Percentiles rank a stretch among this genome's conserved stretches.
These are phyloP conservation scores for Diabrotica undecimpunctata DNA, from an alignment of 1,140 invertebrate genomes.

Conservation along the genomic window DNA sequence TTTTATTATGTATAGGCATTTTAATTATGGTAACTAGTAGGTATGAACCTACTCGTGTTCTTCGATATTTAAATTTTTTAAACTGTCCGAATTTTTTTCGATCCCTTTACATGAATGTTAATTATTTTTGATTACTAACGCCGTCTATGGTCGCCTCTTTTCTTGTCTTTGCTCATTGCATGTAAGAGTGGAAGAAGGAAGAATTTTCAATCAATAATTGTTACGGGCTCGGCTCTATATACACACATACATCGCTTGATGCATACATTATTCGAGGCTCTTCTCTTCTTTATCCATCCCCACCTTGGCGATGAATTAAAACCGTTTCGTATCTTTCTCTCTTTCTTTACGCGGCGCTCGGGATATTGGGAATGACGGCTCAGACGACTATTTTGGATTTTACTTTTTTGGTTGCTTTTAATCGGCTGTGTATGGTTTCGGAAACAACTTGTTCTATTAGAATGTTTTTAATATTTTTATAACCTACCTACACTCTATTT, in stretches of 20 bases:
- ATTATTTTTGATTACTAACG: background rate
- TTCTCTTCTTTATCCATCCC: constrained; percentile 6
- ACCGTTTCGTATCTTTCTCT: background rate
- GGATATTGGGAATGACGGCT: no score
- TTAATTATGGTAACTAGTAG: no score
- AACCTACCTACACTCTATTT: no score
- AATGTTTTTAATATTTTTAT: no score
- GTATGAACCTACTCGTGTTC: no score
- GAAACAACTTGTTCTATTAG: no score
- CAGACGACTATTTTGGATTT: no score
- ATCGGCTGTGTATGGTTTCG: no score
- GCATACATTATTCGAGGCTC: constrained; percentile 26
- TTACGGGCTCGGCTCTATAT: constrained; percentile 37
- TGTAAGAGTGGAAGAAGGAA: constrained; percentile 43
- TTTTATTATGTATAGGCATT: no score
- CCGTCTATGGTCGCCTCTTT: constrained; percentile 14
- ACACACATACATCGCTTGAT: constrained; percentile 29
- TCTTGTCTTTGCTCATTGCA: constrained; percentile 45
- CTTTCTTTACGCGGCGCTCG: background rate
- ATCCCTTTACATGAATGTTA: constrained; percentile 1
- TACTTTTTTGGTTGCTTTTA: no score
- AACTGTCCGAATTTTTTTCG: no score
- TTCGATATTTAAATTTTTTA: no score
- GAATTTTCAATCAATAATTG: constrained; percentile 48
- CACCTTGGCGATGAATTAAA: background rate